Conservation (phyloP, 2,113 vertebrate species). For the Melanostigma gelatinosum region DNA sequence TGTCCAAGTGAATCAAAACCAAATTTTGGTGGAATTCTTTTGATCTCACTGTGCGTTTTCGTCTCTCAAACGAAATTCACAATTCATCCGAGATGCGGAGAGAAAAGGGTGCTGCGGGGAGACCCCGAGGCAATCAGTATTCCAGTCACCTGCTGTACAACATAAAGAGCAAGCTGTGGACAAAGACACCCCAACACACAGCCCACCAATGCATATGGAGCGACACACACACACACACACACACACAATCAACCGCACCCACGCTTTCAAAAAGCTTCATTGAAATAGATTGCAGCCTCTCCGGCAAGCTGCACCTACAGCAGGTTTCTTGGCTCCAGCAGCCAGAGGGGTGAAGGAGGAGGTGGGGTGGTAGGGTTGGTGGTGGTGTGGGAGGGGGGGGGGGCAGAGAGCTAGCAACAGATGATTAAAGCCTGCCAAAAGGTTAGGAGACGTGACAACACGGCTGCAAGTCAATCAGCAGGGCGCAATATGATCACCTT, state of each 20-base stretch:
- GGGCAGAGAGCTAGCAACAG: slow-evolving; percentile 41
- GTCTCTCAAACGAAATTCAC: slow-evolving; percentile 39
- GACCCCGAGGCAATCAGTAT: slow-evolving; percentile 75
- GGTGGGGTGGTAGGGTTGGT: not conserved
- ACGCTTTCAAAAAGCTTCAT: slow-evolving; percentile 65
- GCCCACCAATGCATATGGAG: slow-evolving; percentile 40
- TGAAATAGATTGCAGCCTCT: slow-evolving; percentile 77
- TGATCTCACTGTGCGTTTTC: slow-evolving; percentile 26
- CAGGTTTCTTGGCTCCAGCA: slow-evolving; percentile 52
- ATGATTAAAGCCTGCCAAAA: slow-evolving; percentile 77
- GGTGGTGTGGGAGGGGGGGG: not conserved
- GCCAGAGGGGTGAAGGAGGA: not conserved
- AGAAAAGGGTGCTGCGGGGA: slow-evolving; percentile 43
- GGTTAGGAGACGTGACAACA: slow-evolving; percentile 74
- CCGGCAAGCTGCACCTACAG: slow-evolving; percentile 71
- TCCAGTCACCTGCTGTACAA: slow-evolving; percentile 78
- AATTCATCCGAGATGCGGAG: slow-evolving; percentile 45
- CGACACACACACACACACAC: slow-evolving; percentile 30
- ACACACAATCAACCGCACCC: not conserved
- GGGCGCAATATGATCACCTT: slow-evolving; percentile 72
- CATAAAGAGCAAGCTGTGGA: slow-evolving; percentile 71
- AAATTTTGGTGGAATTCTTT: slow-evolving; percentile 14
- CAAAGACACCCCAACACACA: slow-evolving; percentile 59
- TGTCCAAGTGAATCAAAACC: slow-evolving; percentile 1
- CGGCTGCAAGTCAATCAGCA: slow-evolving; percentile 80